A percentile compares a stretch with the other conserved stretches of the same genome.
Conservation (phyloP, 2,797 vertebrate genomes). For the Dendrocincla tyrannina region DNA sequence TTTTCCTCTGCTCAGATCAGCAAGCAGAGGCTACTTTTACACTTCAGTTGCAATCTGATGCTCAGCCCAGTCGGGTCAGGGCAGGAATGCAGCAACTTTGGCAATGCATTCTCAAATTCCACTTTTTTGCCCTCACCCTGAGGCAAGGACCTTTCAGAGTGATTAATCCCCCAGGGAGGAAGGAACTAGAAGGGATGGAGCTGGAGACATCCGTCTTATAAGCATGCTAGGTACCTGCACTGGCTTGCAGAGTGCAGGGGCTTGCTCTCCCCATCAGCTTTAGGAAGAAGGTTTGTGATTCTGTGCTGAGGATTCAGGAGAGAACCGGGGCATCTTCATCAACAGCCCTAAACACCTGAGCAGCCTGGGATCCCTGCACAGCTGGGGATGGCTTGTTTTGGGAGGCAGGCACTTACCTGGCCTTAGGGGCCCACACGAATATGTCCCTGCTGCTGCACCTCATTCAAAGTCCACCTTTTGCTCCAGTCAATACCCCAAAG, state of each 20-base stretch:
- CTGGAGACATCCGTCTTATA: neutral
- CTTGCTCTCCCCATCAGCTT: neutral
- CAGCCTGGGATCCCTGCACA: neutral
- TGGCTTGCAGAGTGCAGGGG: neutral
- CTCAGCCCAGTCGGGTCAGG: neutral
- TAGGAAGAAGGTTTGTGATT: neutral
- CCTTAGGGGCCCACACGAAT: neutral
- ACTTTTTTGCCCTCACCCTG: neutral
- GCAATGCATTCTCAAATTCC: constrained; percentile 16
- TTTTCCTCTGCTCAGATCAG: neutral
- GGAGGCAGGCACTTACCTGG: constrained; percentile 35
- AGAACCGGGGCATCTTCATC: neutral
- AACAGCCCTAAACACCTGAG: neutral
- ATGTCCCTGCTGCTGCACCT: constrained; percentile 21
- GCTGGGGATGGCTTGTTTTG: neutral
- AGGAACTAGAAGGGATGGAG: constrained; percentile 4
- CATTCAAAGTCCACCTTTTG: neutral
- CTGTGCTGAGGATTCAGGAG: neutral
- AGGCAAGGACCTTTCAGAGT: neutral
- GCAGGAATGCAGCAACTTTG: neutral
- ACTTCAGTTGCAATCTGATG: constrained; percentile 2
- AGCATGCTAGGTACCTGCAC: neutral
- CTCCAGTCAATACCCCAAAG: neutral
- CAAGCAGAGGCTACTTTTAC: neutral
- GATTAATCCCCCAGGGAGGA: constrained; percentile 6